Evolutionary conservation across 2,113 vertebrate genomes (phyloP).

Genomic region (Crotophaga sulcirostris): DNA sequence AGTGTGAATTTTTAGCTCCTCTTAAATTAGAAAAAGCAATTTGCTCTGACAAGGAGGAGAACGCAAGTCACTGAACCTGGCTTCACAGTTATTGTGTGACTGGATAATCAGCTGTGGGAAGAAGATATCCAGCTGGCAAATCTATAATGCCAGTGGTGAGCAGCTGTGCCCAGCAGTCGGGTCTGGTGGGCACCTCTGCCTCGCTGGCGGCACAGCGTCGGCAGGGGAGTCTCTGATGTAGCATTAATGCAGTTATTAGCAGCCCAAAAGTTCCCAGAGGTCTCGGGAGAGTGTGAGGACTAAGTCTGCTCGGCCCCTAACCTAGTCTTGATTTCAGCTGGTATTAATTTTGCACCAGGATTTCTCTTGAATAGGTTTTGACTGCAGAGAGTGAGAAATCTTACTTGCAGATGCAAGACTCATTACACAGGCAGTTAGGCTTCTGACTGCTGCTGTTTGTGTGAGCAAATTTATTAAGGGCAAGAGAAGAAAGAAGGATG

Average conservation of each 20-base stretch:
- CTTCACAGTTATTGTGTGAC: neutral
- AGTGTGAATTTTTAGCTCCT: constrained; percentile 40
- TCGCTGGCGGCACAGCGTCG: rapidly evolving
- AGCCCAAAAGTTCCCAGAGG: neutral
- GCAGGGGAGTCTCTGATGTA: neutral
- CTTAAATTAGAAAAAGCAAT: constrained; percentile 56
- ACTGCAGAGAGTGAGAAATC: neutral
- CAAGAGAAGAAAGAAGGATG: constrained; percentile 16
- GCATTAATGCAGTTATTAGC: neutral
- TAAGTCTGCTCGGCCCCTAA: neutral
- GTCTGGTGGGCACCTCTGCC: neutral
- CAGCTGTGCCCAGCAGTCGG: neutral
- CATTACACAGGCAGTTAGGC: constrained; percentile 25
- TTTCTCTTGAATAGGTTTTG: neutral
- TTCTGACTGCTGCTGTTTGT: constrained; percentile 33
- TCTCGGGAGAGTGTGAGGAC: neutral
- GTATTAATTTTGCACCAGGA: neutral
- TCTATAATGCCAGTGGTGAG: neutral
- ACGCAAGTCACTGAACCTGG: neutral
- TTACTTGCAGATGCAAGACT: constrained; percentile 33
- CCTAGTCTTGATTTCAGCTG: neutral
- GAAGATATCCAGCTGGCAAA: constrained; percentile 39
- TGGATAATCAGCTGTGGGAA: constrained; percentile 1
- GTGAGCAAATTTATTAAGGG: constrained; percentile 35
- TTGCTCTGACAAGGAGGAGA: constrained; percentile 17